These are phyloP conservation scores for human DNA, from an alignment of 2,113 vertebrate species.

Conservation along the genomic window DNA sequence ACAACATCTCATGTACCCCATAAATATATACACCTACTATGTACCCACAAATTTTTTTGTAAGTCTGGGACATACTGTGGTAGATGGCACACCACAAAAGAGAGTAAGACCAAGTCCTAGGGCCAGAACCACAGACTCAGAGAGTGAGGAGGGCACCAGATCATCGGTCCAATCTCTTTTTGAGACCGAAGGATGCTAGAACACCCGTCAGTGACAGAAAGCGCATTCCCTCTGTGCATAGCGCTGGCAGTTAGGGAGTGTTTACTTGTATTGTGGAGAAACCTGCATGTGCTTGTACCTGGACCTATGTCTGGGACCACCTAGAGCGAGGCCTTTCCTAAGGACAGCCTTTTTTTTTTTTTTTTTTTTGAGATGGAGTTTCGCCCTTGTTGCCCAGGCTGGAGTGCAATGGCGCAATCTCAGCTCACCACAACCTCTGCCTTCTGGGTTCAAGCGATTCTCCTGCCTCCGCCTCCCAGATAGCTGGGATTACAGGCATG, in stretches of 20 bases:
- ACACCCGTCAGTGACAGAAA: not conserved
- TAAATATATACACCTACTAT: no score
- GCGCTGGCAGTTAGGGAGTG: not conserved
- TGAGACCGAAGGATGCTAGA: not conserved
- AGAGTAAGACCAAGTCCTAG: not conserved
- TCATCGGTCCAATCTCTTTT: accelerated
- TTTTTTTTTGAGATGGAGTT: no score
- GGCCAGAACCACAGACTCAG: not conserved
- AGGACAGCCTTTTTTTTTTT: not conserved
- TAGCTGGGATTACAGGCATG: no score
- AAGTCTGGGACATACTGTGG: not conserved
- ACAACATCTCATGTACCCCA: no score
- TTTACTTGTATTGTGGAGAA: not conserved
- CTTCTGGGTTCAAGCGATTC: no score
- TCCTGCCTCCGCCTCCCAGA: no score
- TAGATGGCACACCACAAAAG: not conserved
- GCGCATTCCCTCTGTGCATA: not conserved
- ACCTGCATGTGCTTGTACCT: not conserved
- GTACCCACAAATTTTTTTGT: no score
- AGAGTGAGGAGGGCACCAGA: not conserved
- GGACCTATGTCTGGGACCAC: not conserved
- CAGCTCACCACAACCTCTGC: no score
- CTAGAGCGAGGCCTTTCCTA: not conserved
- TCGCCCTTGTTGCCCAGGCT: no score
- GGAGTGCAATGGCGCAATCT: no score